Conservation (phyloP, 1,140 invertebrate species). For the Patella vulgata region DNA sequence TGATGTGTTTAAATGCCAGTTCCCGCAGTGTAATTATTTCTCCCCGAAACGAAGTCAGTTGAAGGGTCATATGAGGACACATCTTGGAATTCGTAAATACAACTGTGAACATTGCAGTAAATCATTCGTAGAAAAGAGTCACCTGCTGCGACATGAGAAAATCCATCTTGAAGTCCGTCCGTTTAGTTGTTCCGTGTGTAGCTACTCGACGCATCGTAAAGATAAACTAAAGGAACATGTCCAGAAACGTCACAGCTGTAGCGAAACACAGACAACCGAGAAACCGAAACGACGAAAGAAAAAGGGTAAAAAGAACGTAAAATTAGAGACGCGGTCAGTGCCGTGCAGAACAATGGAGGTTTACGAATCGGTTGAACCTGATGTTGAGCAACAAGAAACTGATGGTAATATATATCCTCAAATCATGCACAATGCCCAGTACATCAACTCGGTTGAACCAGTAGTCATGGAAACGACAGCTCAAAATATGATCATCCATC, state of each 20-base stretch:
- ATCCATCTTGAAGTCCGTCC: constrained; percentile 75
- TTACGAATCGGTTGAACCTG: too few relatives aligned
- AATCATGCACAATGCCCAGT: too few relatives aligned
- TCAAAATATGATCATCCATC: too few relatives aligned
- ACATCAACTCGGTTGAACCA: too few relatives aligned
- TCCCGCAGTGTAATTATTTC: constrained; percentile 74
- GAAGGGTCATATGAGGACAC: constrained; percentile 74
- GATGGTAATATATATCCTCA: too few relatives aligned
- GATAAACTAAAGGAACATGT: constrained; percentile 79
- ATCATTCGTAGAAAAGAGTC: constrained; percentile 76
- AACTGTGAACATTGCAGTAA: constrained; percentile 73
- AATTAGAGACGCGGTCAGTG: too few relatives aligned
- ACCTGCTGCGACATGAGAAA: constrained; percentile 74
- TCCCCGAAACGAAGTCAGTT: constrained; percentile 77
- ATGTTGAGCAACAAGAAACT: too few relatives aligned
- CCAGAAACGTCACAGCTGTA: constrained; percentile 71
- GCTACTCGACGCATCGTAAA: constrained; percentile 74
- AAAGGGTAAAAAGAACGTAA: too few relatives aligned
- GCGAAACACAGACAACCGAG: too few relatives aligned
- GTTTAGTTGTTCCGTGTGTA: constrained; percentile 71
- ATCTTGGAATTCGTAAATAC: constrained; percentile 74
- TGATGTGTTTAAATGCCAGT: constrained; percentile 72
- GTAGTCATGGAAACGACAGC: too few relatives aligned
- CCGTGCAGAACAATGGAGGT: too few relatives aligned
- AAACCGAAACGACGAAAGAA: too few relatives aligned